These are phyloP conservation scores for Taphrorychus bicolor DNA, from an alignment of 2,888 invertebrate species.

Conservation along the genomic window DNA sequence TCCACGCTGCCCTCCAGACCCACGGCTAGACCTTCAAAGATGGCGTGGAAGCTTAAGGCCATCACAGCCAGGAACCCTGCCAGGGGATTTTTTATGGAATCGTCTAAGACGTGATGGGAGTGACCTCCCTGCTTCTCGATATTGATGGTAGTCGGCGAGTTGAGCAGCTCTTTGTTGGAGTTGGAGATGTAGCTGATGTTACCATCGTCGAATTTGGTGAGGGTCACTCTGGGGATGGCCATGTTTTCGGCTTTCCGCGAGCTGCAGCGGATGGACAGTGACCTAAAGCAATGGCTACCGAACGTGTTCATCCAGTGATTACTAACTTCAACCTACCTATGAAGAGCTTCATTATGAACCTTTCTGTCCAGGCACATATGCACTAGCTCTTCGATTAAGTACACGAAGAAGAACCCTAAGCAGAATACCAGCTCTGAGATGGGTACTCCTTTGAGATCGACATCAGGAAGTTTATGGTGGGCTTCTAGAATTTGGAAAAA, in stretches of 20 bases:
- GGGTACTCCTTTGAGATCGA: conserved; percentile 60
- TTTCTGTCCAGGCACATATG: conserved; percentile 63
- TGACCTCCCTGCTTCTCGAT: conserved; percentile 43
- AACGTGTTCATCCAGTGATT: background rate
- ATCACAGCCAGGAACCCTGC: conserved; percentile 69
- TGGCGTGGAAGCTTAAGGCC: conserved; percentile 72
- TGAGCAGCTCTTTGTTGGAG: conserved; percentile 54
- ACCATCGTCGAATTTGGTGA: conserved; percentile 55
- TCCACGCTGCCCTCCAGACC: conserved; percentile 67
- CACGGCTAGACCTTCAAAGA: conserved; percentile 74
- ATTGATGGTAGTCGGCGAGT: conserved; percentile 52
- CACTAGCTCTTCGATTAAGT: conserved; percentile 68
- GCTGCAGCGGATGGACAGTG: conserved; percentile 64
- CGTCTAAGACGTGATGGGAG: conserved; percentile 46
- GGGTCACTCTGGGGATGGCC: conserved; percentile 55
- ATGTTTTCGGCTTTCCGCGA: conserved; percentile 55
- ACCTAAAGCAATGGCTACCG: conserved; percentile 52
- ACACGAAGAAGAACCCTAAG: conserved; percentile 70
- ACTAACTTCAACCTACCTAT: conserved; percentile 24
- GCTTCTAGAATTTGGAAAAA: conserved; percentile 62
- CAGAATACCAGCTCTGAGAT: conserved; percentile 68
- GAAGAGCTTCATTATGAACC: conserved; percentile 52
- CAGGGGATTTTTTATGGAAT: conserved; percentile 61
- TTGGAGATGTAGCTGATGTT: conserved; percentile 54
- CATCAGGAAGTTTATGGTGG: conserved; percentile 59